phyloP scores from a whole-genome alignment of 2,113 vertebrate genomes.

The Neogale vison region DNA sequence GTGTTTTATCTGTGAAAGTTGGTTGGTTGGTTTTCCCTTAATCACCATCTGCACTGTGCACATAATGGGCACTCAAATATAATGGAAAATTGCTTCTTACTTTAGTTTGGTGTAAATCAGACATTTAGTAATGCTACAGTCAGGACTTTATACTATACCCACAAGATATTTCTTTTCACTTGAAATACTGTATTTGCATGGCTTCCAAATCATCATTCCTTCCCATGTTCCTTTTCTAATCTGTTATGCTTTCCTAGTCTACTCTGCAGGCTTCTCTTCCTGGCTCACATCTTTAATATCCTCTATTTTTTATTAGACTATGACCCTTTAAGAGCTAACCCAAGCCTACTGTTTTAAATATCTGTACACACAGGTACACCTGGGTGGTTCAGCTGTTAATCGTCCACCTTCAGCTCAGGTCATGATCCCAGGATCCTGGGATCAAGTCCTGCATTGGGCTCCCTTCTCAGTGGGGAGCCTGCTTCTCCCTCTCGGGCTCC shows the following conservation, averaged over 20 bases:
- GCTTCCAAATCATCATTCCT: neutral
- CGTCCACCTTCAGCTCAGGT: neutral
- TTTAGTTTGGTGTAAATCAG: neutral
- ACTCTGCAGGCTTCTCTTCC: neutral
- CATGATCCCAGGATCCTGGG: neutral
- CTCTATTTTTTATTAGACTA: neutral
- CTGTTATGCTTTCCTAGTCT: neutral
- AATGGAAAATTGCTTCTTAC: neutral
- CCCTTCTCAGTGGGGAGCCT: neutral
- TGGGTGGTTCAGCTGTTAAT: neutral
- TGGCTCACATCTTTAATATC: neutral
- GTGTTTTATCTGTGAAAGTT: neutral
- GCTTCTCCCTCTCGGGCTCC: neutral
- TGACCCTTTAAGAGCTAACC: neutral
- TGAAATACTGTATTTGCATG: neutral
- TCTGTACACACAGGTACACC: accelerated
- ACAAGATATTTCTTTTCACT: neutral
- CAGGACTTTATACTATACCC: neutral
- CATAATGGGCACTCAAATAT: neutral
- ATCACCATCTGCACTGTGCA: neutral
- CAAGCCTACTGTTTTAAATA: neutral
- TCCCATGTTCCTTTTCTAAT: neutral
- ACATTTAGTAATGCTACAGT: neutral
- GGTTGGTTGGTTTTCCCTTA: neutral
- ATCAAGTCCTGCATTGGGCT: neutral